phyloP scores from a whole-genome alignment of 2,113 vertebrate genomes.

The zebrafish (Danio rerio) region DNA sequence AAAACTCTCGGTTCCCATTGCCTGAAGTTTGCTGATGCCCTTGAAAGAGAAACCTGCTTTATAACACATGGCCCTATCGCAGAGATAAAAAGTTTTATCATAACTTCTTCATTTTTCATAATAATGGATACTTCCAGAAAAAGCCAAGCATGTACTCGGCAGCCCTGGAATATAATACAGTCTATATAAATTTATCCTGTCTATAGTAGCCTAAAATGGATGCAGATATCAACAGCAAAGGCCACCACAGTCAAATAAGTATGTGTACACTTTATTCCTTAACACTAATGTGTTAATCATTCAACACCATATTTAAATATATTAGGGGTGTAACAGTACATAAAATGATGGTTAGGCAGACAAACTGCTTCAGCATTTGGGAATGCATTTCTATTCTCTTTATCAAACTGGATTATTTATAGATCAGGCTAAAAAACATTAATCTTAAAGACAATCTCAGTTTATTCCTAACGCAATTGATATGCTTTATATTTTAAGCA shows the following conservation, averaged over 20 bases:
- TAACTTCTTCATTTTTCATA: conserved; percentile 50
- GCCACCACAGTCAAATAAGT: background rate
- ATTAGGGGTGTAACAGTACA: too few relatives aligned
- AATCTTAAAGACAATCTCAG: too few relatives aligned
- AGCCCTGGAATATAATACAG: background rate
- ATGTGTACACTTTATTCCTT: background rate
- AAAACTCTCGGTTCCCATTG: conserved; percentile 36
- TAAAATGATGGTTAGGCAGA: too few relatives aligned
- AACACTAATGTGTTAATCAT: background rate
- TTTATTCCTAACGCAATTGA: too few relatives aligned
- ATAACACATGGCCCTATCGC: conserved; percentile 50
- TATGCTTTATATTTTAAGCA: too few relatives aligned
- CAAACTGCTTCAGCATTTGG: too few relatives aligned
- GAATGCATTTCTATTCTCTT: too few relatives aligned
- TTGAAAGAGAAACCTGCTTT: conserved; percentile 48
- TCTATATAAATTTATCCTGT: background rate
- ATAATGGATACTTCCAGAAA: conserved; percentile 36
- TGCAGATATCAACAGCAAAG: background rate
- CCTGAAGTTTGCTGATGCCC: conserved; percentile 58
- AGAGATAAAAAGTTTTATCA: conserved; percentile 57
- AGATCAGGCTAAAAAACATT: too few relatives aligned
- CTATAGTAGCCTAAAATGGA: background rate
- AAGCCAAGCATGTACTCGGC: conserved; percentile 35
- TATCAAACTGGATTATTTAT: too few relatives aligned
- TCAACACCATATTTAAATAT: background rate